Conservation (phyloP, 2,888 invertebrate species). For the Apocheima hispidaria region DNA sequence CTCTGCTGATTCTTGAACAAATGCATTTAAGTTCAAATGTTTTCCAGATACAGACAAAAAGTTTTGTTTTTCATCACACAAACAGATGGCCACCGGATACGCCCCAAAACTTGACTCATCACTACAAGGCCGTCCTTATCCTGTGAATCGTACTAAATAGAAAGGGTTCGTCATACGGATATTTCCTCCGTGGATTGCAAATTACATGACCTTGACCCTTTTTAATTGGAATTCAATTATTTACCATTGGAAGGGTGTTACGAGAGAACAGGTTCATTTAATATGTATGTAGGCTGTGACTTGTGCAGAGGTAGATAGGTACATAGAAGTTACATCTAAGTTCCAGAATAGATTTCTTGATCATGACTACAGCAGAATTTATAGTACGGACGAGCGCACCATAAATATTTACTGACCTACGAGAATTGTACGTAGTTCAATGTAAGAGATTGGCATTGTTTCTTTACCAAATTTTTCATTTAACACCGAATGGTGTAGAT, state of each 20-base stretch:
- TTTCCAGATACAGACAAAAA: neutral
- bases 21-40: neutral
- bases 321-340: neutral
- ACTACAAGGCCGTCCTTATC: constrained; percentile 8
- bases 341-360: constrained; percentile 1
- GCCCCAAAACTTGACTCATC: constrained; percentile 4
- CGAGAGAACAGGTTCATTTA: constrained; percentile 4
- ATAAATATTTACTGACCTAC: constrained; percentile 6
- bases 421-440: neutral
- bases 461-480: too few species aligned
- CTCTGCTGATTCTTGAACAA: too few species aligned
- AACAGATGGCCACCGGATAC: neutral
- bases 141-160: constrained; percentile 3
- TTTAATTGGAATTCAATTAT: constrained; percentile 27
- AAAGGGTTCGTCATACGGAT: constrained; percentile 11
- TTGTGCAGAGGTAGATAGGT: neutral
- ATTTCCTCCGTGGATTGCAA: constrained; percentile 19
- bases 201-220: constrained; percentile 19
- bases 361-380: constrained; percentile 1
- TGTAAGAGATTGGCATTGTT: neutral
- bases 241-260: constrained; percentile 14
- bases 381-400: neutral
- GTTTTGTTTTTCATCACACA: neutral
- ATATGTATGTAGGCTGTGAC: constrained; percentile 5
- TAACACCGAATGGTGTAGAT: too few species aligned